Base-by-base conservation (phyloP, 2,888 invertebrate genomes). In the Aleiodes leptofemur region DNA sequence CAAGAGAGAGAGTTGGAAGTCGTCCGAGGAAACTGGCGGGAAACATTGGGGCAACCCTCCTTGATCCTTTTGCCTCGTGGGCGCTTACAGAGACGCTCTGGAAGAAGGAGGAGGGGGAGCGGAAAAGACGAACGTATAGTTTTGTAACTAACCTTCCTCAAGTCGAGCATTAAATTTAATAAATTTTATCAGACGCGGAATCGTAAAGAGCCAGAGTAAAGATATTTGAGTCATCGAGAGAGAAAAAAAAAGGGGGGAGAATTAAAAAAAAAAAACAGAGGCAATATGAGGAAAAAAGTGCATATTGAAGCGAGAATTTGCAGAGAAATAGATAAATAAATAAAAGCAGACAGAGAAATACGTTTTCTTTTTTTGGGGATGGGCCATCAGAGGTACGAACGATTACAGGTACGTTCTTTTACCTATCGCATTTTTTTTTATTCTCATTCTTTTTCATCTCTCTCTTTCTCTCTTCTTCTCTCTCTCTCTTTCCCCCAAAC, bases 11-110 rank as follows among this genome's bases (percentile, higher is more conserved):
- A 50, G 48, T 43, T 66, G 73, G 51, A 64, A 74, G 74, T 70
- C 23, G 75, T 72, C 75, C 72, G 69, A 76, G 75, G 23, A 76
- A 76, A 76, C 57, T 76, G 75, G 75, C 75, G 75, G 75, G 75
- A 76, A 76, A 76, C 72, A 73, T 68, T 51, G 31, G 51, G 6
- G 68, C 64, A 59, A 48, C 51, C 73, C 57, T 73, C 68, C 72
- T 69, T 72, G 72, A 66, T 57, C 72, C 56, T 68, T 69, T 71
- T 56, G 55, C 74, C 70, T 59, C 70, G 68, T 68, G 73, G 68
- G 48, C 51, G 31, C 64, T 51, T 9, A 11, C 34, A 31, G 31
- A 48, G 23, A 23, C 23, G 23, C 4, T 7, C 11, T 48, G 23
- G 23, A 23, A 23, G 23, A 23, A 23, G 23, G 23, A 23, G 23